Evolutionary conservation across 2,113 vertebrate species (phyloP).

Genomic region (Rhabdomys dilectus): DNA sequence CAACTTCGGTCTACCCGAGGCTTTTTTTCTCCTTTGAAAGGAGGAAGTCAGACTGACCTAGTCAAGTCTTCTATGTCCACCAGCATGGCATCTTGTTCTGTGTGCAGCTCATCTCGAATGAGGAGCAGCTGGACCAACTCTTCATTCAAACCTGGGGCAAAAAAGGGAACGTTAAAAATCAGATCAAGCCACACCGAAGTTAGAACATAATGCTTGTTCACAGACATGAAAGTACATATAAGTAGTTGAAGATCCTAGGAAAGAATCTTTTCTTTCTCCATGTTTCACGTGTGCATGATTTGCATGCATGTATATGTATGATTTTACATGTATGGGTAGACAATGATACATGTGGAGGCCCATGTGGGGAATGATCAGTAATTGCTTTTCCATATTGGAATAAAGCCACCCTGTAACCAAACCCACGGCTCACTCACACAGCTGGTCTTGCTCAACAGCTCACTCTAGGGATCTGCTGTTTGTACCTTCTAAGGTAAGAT

Average conservation of each 20-base stretch:
- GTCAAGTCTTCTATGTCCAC: constrained; percentile 99
- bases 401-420: not conserved
- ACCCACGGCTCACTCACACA: not conserved
- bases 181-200: not conserved
- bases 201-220: not conserved
- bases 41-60: constrained; percentile 87
- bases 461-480: not conserved
- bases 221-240: not conserved
- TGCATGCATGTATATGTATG: not conserved
- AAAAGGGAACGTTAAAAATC: not conserved
- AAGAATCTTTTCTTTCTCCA: not conserved
- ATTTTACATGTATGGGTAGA: not conserved
- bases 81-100: constrained; percentile 99
- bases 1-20: not conserved
- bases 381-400: not conserved
- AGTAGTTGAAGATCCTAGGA: not conserved
- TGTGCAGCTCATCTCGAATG: constrained; percentile 97
- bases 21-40: not conserved
- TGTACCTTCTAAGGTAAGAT: not conserved
- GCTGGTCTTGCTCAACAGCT: not conserved
- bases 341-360: no score
- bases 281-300: not conserved
- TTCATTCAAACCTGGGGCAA: constrained; percentile 94
- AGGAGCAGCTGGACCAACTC: constrained; percentile 99
- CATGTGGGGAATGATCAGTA: no score